Conservation (phyloP, 2,113 vertebrate species). For the Tapirus terrestris region DNA sequence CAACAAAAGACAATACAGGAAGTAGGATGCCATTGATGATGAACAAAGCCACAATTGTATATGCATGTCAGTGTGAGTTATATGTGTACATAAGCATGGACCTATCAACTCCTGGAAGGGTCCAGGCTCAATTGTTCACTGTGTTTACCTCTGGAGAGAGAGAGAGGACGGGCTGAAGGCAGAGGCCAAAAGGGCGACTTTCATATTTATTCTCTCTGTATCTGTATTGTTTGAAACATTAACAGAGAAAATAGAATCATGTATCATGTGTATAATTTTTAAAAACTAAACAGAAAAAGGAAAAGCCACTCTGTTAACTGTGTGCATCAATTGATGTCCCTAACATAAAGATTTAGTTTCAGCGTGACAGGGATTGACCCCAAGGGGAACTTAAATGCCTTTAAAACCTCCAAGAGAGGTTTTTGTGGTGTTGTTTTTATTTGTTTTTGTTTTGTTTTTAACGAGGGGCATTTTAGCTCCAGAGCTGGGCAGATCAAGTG, state of each 20-base stretch:
- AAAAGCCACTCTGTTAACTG: not conserved
- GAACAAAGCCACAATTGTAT: not conserved
- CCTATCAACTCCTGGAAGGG: not conserved
- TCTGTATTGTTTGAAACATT: not conserved
- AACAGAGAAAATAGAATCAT: not conserved
- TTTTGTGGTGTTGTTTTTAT: not conserved
- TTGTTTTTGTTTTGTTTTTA: not conserved
- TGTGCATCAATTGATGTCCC: not conserved
- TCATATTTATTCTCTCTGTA: not conserved
- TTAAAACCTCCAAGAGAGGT: not conserved
- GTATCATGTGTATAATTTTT: not conserved
- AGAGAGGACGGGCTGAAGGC: accelerated
- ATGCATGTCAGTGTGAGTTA: not conserved
- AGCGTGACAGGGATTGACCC: not conserved
- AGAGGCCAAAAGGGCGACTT: not conserved
- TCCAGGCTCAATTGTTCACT: not conserved
- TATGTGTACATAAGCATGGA: not conserved
- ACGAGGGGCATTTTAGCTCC: not conserved
- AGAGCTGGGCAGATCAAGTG: not conserved
- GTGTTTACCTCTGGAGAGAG: not conserved
- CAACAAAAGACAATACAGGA: not conserved
- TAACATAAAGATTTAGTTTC: not conserved
- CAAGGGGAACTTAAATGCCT: not conserved
- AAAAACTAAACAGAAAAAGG: not conserved
- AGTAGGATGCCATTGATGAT: not conserved